Evolutionary conservation across 2,888 invertebrate genomes (phyloP).

Genomic region (Junonia oenone): DNA sequence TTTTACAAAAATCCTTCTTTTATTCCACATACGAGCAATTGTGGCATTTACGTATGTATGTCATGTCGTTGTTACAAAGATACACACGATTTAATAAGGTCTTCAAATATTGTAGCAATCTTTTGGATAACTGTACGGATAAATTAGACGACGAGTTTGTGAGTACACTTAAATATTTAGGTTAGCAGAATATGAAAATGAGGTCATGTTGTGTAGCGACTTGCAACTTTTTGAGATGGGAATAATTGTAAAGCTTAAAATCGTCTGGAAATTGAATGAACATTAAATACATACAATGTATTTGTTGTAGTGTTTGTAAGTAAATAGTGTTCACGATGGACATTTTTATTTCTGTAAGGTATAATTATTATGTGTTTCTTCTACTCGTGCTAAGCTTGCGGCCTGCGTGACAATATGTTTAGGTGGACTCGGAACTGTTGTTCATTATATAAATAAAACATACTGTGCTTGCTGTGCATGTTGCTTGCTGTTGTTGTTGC

Average conservation of each 20-base stretch:
- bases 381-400: no score
- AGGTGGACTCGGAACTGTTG: no score
- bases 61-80: background rate
- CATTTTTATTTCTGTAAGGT: no score
- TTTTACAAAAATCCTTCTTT: background rate
- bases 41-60: background rate
- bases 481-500: no score
- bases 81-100: background rate
- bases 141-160: slow-evolving; percentile 6
- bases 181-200: slow-evolving; percentile 11
- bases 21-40: background rate
- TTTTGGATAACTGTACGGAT: background rate
- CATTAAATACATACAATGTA: background rate
- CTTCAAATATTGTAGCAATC: background rate
- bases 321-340: background rate
- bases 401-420: no score
- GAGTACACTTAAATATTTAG: slow-evolving; percentile 9
- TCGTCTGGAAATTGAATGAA: background rate
- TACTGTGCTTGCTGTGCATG: no score
- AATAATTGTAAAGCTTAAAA: slow-evolving; percentile 1
- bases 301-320: background rate
- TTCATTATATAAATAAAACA: no score
- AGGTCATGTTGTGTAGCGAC: slow-evolving; percentile 8
- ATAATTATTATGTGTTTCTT: no score
- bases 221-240: background rate